Evolutionary conservation across 2,797 vertebrate species (phyloP), one percentile per base, ranked within the genome.

Genomic region (Alfaro cultratus): DNA sequence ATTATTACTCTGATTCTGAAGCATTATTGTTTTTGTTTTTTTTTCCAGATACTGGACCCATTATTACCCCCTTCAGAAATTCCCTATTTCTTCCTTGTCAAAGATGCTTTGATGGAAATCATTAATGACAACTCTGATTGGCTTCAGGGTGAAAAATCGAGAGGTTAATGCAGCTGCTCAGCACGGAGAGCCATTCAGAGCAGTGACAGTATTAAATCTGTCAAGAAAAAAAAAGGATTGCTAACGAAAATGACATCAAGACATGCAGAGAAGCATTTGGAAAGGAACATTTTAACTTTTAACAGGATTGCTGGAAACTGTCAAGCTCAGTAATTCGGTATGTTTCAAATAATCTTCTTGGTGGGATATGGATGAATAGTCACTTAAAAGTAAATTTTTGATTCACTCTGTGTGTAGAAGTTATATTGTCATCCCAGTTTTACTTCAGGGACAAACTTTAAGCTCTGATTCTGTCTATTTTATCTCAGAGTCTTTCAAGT

Each of bases 91-190:
- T 67, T 80, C 75, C 51, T 41, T 49, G 45, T 75, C 1, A 2
- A 62, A 64, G n/a, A 73, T 70, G 41, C 49, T 74, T 81, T 43
- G 18, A 36, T 76, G 57, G 71, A 91, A 91, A 92, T 92, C 29
- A 87, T 81, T 87, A 81, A 87, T 73, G 89, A 89, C 81, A 81
- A 41, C 74, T 87, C 49, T 86, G 84, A 91, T 82, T 86, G 83
- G 84, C 85, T 90, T 80, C 60, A 34, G 76, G 70, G 71, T 73
- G 72, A 78, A 84, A 79, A 89, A 80, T 84, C 81, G 45, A 26
- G 47, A 87, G 84, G 86, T 88, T 87, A 87, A 90, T 90, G 64
- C 79, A 15, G 53, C 83, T 84, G 75, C 75, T 84, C 70, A 77
- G 81, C 60, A 78, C 46, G 29, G 80, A 77, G 70, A 81, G 67